phyloP scores from a whole-genome alignment of 2,888 invertebrate genomes.

The Lithosia quadra region DNA sequence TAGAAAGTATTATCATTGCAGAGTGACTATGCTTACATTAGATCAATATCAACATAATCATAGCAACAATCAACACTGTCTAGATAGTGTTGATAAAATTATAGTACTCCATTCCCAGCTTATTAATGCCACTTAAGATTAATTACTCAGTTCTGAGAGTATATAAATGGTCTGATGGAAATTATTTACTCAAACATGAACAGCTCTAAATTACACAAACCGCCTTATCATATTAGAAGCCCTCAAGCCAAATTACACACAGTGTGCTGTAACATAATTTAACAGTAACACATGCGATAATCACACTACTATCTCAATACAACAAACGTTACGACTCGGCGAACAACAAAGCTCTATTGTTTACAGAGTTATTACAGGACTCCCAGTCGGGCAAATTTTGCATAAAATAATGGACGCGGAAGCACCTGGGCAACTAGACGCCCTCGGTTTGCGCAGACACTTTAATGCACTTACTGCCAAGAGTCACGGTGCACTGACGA shows the following conservation, averaged over 20 bases:
- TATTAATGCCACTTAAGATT: slow-evolving; percentile 13
- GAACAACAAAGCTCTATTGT: slow-evolving; percentile 71
- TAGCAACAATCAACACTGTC: too few relatives aligned
- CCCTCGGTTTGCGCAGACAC: slow-evolving; percentile 58
- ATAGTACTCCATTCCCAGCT: not conserved
- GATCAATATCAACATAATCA: too few relatives aligned
- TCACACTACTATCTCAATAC: slow-evolving; percentile 44
- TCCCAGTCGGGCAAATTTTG: slow-evolving; percentile 69
- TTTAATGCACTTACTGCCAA: slow-evolving; percentile 74
- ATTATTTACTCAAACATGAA: slow-evolving; percentile 11
- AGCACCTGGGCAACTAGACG: slow-evolving; percentile 59
- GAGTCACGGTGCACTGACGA: slow-evolving; percentile 64
- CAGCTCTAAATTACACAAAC: slow-evolving; percentile 18
- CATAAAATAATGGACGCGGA: slow-evolving; percentile 75
- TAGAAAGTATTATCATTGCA: too few relatives aligned
- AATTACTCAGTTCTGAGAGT: slow-evolving; percentile 1
- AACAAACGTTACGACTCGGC: slow-evolving; percentile 51
- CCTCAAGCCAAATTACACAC: slow-evolving; percentile 32
- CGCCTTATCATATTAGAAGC: slow-evolving; percentile 24
- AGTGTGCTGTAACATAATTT: slow-evolving; percentile 19
- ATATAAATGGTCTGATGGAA: slow-evolving; percentile 8
- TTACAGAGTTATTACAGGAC: slow-evolving; percentile 72
- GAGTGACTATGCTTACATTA: too few relatives aligned
- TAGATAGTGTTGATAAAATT: too few relatives aligned
- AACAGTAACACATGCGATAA: slow-evolving; percentile 26